These are phyloP conservation scores for Serrognathus titanus DNA, from an alignment of 2,888 invertebrate species.

Conservation along the genomic window DNA sequence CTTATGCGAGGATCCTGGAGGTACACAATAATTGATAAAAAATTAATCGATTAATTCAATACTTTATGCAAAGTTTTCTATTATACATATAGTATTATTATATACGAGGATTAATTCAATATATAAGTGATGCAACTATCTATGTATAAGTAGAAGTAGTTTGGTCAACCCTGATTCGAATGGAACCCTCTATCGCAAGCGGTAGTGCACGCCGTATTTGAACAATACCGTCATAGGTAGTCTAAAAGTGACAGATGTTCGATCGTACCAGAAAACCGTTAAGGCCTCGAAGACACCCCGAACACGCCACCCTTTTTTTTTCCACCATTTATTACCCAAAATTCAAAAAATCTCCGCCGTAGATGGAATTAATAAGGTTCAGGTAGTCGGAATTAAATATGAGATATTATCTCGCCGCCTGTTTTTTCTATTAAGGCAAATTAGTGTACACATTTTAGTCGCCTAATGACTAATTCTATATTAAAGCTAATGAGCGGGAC, in stretches of 20 bases:
- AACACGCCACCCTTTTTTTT: not conserved
- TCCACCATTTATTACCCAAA: no score
- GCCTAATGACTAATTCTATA: conserved; percentile 55
- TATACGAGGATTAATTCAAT: not conserved
- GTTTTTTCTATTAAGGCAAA: conserved; percentile 21
- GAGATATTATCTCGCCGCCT: not conserved
- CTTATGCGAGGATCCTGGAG: no score
- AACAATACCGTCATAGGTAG: conserved; percentile 13
- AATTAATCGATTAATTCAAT: no score
- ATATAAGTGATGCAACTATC: not conserved
- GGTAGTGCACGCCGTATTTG: conserved; percentile 8
- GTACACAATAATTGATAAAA: no score
- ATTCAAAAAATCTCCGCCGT: not conserved
- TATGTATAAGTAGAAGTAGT: not conserved
- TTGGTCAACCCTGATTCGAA: not conserved
- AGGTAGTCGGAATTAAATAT: not conserved
- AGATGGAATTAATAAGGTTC: not conserved
- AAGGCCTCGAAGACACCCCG: conserved; percentile 1
- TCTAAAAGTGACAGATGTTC: conserved; percentile 10
- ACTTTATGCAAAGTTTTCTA: no score
- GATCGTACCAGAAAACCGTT: conserved; percentile 13
- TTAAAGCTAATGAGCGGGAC: conserved; percentile 45
- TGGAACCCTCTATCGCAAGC: not conserved
- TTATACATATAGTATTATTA: not conserved
- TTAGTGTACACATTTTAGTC: conserved; percentile 31